A percentile compares a stretch with the other conserved stretches of the same genome.
Evolutionary conservation across 1,140 invertebrate genomes (phyloP).

Genomic region (Cyphomyrmex costatus): DNA sequence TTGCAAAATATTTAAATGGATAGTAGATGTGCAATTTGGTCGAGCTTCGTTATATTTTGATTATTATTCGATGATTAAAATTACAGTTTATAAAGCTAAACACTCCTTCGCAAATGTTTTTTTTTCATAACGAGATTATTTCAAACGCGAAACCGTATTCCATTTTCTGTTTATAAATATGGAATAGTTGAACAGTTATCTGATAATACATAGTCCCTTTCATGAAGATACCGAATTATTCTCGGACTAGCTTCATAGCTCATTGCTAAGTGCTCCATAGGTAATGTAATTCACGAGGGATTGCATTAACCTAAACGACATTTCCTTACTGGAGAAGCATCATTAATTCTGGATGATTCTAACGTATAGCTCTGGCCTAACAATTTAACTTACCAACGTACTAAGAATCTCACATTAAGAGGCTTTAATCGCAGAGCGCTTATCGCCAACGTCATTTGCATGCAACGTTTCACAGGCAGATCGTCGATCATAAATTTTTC

Average conservation of each 20-base stretch:
- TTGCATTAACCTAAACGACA: constrained; percentile 16
- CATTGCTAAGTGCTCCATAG: not conserved
- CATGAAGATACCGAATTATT: not conserved
- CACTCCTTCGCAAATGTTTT: not conserved
- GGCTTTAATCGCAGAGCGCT: constrained; percentile 46
- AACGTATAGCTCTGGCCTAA: constrained; percentile 50
- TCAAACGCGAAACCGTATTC: not conserved
- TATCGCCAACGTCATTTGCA: constrained; percentile 55
- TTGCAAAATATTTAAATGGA: constrained; percentile 73
- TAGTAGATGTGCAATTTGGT: constrained; percentile 53
- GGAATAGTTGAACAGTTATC: not conserved
- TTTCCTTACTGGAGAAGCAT: constrained; percentile 22
- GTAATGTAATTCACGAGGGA: constrained; percentile 50
- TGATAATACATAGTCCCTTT: not conserved
- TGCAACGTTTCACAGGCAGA: constrained; percentile 52
- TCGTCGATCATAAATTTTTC: constrained; percentile 64
- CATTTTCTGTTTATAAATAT: not conserved
- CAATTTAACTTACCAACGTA: constrained; percentile 48
- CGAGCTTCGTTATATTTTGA: not conserved
- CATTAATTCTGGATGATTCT: constrained; percentile 54
- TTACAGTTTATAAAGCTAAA: not conserved
- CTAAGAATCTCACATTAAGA: constrained; percentile 49
- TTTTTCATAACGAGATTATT: not conserved
- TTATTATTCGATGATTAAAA: constrained; percentile 21
- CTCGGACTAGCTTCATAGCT: not conserved